Evolutionary conservation across 2,113 vertebrate species (phyloP).

Genomic region (Indri indri): DNA sequence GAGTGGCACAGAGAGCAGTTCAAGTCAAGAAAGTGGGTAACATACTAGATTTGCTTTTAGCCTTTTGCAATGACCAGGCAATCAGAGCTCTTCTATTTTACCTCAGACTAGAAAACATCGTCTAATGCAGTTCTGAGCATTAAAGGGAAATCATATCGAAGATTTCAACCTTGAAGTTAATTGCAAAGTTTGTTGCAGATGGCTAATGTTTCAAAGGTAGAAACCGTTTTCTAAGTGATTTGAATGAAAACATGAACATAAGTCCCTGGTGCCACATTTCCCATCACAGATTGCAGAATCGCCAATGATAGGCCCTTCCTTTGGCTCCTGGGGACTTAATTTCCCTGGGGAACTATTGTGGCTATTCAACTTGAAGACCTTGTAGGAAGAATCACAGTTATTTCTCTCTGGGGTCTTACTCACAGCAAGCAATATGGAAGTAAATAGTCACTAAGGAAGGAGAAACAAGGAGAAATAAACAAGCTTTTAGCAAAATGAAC

Average conservation of each 20-base stretch:
- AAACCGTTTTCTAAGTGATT: conserved; percentile 27
- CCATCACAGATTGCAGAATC: neutral
- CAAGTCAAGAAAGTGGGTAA: neutral
- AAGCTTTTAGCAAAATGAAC: conserved; percentile 34
- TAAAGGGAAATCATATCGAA: conserved; percentile 15
- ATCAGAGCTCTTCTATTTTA: neutral
- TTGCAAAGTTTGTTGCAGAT: conserved; percentile 3
- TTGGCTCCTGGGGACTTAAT: conserved; percentile 52
- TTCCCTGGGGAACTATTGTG: conserved; percentile 50
- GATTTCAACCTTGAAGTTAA: conserved; percentile 36
- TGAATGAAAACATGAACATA: neutral
- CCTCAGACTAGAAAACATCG: neutral
- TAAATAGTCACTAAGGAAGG: conserved; percentile 55
- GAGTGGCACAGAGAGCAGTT: neutral
- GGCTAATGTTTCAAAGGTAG: conserved; percentile 44
- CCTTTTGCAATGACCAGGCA: neutral
- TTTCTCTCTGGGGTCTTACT: conserved; percentile 56
- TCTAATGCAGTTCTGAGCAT: neutral
- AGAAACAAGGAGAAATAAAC: conserved; percentile 50
- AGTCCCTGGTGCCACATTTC: conserved; percentile 26
- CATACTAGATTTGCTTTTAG: neutral
- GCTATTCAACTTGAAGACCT: conserved; percentile 62
- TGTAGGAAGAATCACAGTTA: conserved; percentile 55
- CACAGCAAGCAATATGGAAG: conserved; percentile 44
- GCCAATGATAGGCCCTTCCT: neutral